phyloP scores from a whole-genome alignment of 2,888 invertebrate genomes.

The Lacanobia wlatinum region DNA sequence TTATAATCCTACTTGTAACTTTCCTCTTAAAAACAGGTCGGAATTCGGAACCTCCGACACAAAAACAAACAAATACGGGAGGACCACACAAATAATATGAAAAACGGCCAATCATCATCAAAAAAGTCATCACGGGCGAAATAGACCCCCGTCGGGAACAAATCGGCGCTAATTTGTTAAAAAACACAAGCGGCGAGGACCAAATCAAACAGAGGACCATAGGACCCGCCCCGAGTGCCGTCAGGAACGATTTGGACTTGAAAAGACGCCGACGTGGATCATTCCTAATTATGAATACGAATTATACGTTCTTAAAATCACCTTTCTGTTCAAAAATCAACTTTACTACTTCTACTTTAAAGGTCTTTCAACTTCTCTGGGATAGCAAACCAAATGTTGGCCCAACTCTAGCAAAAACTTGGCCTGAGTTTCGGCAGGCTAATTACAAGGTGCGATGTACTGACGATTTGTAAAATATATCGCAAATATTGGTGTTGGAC shows the following conservation, averaged over 20 bases:
- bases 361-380: background rate
- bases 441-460: conserved; percentile 78
- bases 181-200: conserved; percentile 73
- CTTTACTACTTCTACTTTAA: conserved; percentile 25
- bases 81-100: conserved; percentile 74
- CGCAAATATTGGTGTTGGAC: conserved; percentile 80
- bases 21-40: background rate
- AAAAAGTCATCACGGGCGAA: conserved; percentile 71
- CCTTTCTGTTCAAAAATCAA: conserved; percentile 25
- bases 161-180: conserved; percentile 82
- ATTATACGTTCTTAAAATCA: background rate
- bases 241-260: conserved; percentile 67
- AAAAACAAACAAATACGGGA: conserved; percentile 64
- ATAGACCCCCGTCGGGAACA: conserved; percentile 69
- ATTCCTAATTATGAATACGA: conserved; percentile 63
- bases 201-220: conserved; percentile 76
- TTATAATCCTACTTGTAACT: background rate
- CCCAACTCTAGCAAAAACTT: conserved; percentile 60
- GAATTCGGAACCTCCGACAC: conserved; percentile 4
- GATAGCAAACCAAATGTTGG: conserved; percentile 23
- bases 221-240: conserved; percentile 65
- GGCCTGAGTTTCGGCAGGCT: conserved; percentile 77
- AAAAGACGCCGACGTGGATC: conserved; percentile 72
- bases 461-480: conserved; percentile 74
- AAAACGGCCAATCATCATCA: conserved; percentile 73